phyloP scores from a whole-genome alignment of 2,888 invertebrate genomes.

The Leptopilina syphax region DNA sequence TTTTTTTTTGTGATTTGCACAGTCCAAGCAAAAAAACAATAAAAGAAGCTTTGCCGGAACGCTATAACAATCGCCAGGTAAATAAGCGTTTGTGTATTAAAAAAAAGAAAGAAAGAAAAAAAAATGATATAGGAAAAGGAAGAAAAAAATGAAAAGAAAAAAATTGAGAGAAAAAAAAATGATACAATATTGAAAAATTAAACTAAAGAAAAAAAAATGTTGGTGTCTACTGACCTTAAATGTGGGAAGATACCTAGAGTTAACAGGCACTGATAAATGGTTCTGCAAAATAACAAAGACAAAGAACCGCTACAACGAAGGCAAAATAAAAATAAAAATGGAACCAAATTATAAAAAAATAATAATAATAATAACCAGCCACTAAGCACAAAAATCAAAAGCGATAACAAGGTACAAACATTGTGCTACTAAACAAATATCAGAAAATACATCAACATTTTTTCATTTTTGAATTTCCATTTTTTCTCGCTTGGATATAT shows the following conservation, averaged over 20 bases:
- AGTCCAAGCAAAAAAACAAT: conserved; percentile 45
- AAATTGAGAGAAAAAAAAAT: not conserved
- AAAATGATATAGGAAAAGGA: conserved; percentile 38
- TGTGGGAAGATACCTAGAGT: conserved; percentile 89
- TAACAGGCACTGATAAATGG: conserved; percentile 92
- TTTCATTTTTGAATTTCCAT: conserved; percentile 8
- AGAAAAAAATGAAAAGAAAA: conserved; percentile 42
- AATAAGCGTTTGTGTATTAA: conserved; percentile 19
- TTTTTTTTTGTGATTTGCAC: conserved; percentile 35
- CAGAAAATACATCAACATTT: conserved; percentile 8
- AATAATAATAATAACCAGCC: conserved; percentile 52
- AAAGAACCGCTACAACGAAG: conserved; percentile 79
- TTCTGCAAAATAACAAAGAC: conserved; percentile 86
- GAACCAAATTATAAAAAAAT: conserved; percentile 57
- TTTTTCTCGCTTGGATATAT: not conserved
- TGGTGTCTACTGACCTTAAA: conserved; percentile 83
- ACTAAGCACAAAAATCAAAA: conserved; percentile 56
- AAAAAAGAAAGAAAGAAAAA: conserved; percentile 25
- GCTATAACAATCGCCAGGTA: conserved; percentile 22
- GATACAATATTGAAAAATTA: conserved; percentile 42
- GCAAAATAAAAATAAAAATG: conserved; percentile 80
- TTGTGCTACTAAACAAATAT: conserved; percentile 22
- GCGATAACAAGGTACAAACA: conserved; percentile 43
- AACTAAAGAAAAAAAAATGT: conserved; percentile 49
- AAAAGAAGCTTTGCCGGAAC: conserved; percentile 40